Conservation (phyloP, 2,888 invertebrate species). For the Agrochola lota region DNA sequence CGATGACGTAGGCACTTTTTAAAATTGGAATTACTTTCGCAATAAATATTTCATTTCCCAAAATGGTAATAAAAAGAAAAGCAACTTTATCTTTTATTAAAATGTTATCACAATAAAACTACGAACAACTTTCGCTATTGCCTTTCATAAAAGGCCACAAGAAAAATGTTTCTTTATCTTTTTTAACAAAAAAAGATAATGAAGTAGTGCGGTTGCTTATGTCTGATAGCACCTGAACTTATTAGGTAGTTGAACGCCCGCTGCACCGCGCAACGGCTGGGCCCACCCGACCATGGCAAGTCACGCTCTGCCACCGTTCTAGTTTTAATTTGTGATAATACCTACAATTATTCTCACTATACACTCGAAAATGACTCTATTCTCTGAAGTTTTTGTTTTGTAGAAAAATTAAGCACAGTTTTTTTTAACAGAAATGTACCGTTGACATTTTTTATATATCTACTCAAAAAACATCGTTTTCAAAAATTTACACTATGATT, state of each 20-base stretch:
- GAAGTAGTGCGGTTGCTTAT: slow-evolving; percentile 48
- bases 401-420: slow-evolving; percentile 21
- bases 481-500: neutral
- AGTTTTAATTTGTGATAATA: slow-evolving; percentile 71
- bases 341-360: slow-evolving; percentile 58
- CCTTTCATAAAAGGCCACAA: slow-evolving; percentile 15
- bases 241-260: slow-evolving; percentile 69
- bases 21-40: slow-evolving; percentile 35
- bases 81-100: slow-evolving; percentile 15
- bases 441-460: neutral
- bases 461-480: neutral
- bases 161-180: neutral
- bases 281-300: slow-evolving; percentile 67
- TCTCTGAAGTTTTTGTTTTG: slow-evolving; percentile 37
- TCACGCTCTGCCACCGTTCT: slow-evolving; percentile 74
- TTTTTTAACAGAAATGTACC: neutral
- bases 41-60: neutral
- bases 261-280: slow-evolving; percentile 47
- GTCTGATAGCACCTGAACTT: slow-evolving; percentile 58
- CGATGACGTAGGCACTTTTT: slow-evolving; percentile 25
- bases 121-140: slow-evolving; percentile 41
- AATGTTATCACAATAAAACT: slow-evolving; percentile 29
- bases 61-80: slow-evolving; percentile 14
- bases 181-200: slow-evolving; percentile 32
- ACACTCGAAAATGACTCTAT: slow-evolving; percentile 49